Conservation (phyloP, 2,797 vertebrate species). For the Apogon hyalosoma region DNA sequence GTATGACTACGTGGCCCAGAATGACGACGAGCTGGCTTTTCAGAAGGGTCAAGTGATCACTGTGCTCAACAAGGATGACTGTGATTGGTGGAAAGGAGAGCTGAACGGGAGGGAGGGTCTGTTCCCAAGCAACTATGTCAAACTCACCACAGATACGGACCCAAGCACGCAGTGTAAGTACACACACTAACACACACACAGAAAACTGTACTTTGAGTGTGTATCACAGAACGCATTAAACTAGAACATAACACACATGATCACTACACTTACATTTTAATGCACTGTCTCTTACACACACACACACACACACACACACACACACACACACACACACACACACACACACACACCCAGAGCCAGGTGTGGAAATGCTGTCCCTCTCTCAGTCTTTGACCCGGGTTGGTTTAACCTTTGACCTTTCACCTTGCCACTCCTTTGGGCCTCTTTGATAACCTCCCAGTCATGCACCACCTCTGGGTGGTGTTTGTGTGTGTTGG, state of each 20-base stretch:
- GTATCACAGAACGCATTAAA: slow-evolving; percentile 16
- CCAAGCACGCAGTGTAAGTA: slow-evolving; percentile 99
- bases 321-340: slow-evolving; percentile 38
- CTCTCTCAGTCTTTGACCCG: slow-evolving; percentile 68
- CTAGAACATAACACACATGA: slow-evolving; percentile 46
- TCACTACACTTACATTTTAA: neutral
- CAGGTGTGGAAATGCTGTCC: slow-evolving; percentile 77
- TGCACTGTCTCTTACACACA: slow-evolving; percentile 30
- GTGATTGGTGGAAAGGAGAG: slow-evolving; percentile 99
- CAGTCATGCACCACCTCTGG: slow-evolving; percentile 67
- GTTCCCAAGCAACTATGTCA: slow-evolving; percentile 99
- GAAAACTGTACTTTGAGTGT: neutral
- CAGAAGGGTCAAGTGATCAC: slow-evolving; percentile 97
- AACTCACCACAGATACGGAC: slow-evolving; percentile 96
- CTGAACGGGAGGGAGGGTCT: slow-evolving; percentile 94
- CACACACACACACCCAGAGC: slow-evolving; percentile 70
- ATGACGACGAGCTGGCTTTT: slow-evolving; percentile 97
- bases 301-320: too few species aligned
- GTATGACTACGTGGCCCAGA: slow-evolving; percentile 98
- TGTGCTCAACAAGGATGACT: slow-evolving; percentile 96
- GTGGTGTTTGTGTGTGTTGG: slow-evolving; percentile 67
- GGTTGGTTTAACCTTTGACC: slow-evolving; percentile 64
- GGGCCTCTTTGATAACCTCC: slow-evolving; percentile 75
- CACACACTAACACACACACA: slow-evolving; percentile 32
- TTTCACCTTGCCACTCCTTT: slow-evolving; percentile 68